Evolutionary conservation across 2,888 invertebrate genomes (phyloP), one percentile per base, ranked within the genome.

Genomic region (Synanthedon tipuliformis): DNA sequence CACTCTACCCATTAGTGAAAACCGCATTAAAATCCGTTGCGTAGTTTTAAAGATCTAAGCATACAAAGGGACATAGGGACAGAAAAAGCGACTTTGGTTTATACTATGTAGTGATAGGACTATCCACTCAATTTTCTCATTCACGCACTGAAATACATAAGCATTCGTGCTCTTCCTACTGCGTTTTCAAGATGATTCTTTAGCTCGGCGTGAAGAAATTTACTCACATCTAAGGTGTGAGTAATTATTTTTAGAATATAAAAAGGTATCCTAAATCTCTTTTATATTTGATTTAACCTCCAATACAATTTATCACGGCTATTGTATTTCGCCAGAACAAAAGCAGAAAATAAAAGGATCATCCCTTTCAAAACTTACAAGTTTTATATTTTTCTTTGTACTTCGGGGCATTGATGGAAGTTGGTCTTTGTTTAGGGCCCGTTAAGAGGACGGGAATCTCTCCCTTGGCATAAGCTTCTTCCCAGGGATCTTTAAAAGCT

Each of bases 301-400:
- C 61, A 66, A 70, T 65, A 69, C 65, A 71, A 73, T 75, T 71
- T 69, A 67, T 69, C 68, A 66, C 61, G 63, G 64, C 63, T 64
- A 71, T 75, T 75, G 65, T 68, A 66, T 74, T 73, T 65, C 65
- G 64, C 60, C 59, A 61, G 60, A 73, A 76, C 71, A 73, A 76
- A 76, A 76, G 71, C 61, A 61, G 65, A 66, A 71, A 70, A 70
- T 68, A 74, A 78, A 74, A 64, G 77, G 76, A 79, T 79, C 61
- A 76, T 75, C 74, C 75, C 75, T 80, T 75, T 75, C 34, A 74
- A 71, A 80, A 81, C 73, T 79, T 76, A 69, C 71, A 75, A 80
- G 75, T 79, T 81, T 78, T 75, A 70, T 76, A 75, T 75, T 76
- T 78, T 75, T 75, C 73, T 76, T 79, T 77, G 71, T 75, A 69